Percentiles rank a stretch among this genome's conserved stretches.
Conservation (phyloP, 2,888 invertebrate genomes). For the Ectemnius continuus region DNA sequence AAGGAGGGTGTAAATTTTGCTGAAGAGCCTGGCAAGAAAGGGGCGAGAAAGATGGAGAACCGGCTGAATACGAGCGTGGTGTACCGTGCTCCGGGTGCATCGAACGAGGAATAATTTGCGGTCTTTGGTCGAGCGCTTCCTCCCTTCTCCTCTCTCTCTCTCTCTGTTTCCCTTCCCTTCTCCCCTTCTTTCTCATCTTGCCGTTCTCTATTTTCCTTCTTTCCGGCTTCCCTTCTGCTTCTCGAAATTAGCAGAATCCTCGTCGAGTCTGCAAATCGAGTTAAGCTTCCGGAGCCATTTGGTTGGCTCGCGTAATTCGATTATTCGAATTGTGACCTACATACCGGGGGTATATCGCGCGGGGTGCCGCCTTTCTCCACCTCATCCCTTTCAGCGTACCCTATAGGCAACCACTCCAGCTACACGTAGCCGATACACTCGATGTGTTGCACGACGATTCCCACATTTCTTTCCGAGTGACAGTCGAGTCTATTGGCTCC, state of each 20-base stretch:
- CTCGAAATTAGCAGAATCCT: slow-evolving; percentile 58
- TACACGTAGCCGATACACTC: too few species aligned
- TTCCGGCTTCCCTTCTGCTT: slow-evolving; percentile 16
- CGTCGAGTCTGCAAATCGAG: slow-evolving; percentile 59
- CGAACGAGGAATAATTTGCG: slow-evolving; percentile 35
- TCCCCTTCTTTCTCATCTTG: neutral
- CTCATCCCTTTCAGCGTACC: neutral
- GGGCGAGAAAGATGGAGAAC: neutral
- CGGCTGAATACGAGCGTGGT: slow-evolving; percentile 15
- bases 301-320: slow-evolving; percentile 61
- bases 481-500: neutral
- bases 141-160: slow-evolving; percentile 8
- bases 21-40: neutral
- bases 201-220: slow-evolving; percentile 14
- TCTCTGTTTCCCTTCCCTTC: slow-evolving; percentile 1
- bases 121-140: slow-evolving; percentile 23
- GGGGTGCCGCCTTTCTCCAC: neutral
- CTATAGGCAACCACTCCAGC: neutral
- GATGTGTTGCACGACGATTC: neutral
- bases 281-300: slow-evolving; percentile 59
- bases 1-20: neutral
- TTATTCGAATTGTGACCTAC: slow-evolving; percentile 59
- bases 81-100: slow-evolving; percentile 15
- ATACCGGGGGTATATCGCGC: slow-evolving; percentile 22
- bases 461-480: neutral